phyloP scores from a whole-genome alignment of 2,888 invertebrate genomes.

The Liposcelis brunnea region DNA sequence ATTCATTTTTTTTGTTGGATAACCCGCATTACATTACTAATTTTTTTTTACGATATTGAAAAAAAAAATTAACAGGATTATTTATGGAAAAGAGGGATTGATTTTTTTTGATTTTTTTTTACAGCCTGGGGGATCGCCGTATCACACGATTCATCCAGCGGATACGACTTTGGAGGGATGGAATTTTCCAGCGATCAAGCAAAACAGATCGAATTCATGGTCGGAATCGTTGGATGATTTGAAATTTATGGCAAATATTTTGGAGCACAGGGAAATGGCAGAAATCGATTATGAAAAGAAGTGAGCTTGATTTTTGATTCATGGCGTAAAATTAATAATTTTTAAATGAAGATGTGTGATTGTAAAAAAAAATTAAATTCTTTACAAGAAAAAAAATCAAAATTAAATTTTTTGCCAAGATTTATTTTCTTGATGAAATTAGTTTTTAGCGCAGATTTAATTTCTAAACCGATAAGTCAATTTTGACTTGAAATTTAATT shows the following conservation, averaged over 20 bases:
- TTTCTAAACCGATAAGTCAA: no score
- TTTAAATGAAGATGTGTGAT: no score
- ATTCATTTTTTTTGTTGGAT: constrained; percentile 7
- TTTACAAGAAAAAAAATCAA: no score
- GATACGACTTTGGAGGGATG: constrained; percentile 65
- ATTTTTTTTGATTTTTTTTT: constrained; percentile 17
- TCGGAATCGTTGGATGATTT: constrained; percentile 68
- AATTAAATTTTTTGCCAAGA: no score
- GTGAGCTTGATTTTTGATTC: background rate
- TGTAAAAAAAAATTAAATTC: no score
- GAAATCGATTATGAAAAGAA: constrained; percentile 7
- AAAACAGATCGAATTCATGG: constrained; percentile 69
- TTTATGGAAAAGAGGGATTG: background rate
- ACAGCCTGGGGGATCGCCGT: constrained; percentile 66
- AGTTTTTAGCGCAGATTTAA: no score
- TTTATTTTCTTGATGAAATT: no score
- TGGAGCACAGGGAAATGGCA: constrained; percentile 17
- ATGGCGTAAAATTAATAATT: background rate
- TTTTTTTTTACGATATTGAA: background rate
- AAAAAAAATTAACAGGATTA: background rate
- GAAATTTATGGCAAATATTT: constrained; percentile 24
- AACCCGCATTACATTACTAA: background rate
- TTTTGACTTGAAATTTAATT: no score
- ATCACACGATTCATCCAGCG: constrained; percentile 71
- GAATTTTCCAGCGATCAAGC: constrained; percentile 49